Evolutionary conservation across 2,797 vertebrate genomes (phyloP).

Genomic region (Hirundo rustica): DNA sequence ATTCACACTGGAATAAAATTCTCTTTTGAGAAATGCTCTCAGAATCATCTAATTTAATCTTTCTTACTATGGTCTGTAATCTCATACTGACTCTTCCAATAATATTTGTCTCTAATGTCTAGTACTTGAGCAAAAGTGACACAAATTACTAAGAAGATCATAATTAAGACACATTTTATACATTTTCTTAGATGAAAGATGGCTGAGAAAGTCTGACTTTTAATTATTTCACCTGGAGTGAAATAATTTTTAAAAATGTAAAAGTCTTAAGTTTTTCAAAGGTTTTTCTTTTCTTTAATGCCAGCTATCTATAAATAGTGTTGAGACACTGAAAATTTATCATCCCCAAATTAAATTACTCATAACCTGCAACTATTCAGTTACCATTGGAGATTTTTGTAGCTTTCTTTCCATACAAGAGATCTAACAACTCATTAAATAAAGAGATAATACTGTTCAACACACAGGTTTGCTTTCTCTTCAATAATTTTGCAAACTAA

Average conservation of each 20-base stretch:
- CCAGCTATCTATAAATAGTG: not conserved
- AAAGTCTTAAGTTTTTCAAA: not conserved
- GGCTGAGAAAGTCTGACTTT: not conserved
- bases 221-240: not conserved
- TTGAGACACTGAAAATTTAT: not conserved
- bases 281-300: not conserved
- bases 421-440: not conserved
- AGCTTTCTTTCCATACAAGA: not conserved
- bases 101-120: not conserved
- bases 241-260: not conserved
- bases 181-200: not conserved
- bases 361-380: not conserved
- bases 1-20: not conserved
- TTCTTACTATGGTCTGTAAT: not conserved
- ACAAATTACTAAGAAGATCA: not conserved
- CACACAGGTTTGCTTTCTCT: not conserved
- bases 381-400: not conserved
- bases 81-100: not conserved
- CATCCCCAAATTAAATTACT: not conserved
- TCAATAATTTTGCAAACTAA: constrained; percentile 14
- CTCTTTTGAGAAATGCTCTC: not conserved
- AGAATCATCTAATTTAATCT: not conserved
- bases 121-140: not conserved
- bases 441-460: not conserved
- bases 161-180: not conserved